These are phyloP conservation scores for Melanotus villosus DNA, from an alignment of 2,888 invertebrate species.

Conservation along the genomic window DNA sequence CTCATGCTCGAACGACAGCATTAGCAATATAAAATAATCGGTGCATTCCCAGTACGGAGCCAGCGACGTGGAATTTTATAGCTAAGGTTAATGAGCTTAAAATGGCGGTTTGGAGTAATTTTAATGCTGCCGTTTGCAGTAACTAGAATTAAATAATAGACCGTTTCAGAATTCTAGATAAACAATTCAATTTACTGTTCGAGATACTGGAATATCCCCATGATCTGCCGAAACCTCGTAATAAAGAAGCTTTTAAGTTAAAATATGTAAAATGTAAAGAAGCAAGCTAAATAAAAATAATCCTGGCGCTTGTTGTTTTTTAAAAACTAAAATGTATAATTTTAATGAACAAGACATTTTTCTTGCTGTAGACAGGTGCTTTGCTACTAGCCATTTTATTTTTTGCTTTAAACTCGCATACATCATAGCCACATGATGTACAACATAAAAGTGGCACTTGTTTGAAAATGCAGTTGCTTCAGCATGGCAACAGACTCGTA, in stretches of 20 bases:
- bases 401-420: not conserved
- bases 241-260: too few species aligned
- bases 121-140: slow-evolving; percentile 8
- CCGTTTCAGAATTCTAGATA: not conserved
- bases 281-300: too few species aligned
- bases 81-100: slow-evolving; percentile 42
- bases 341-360: too few species aligned
- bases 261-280: too few species aligned
- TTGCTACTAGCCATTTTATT: too few species aligned
- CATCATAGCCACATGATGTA: slow-evolving; percentile 4
- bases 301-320: too few species aligned
- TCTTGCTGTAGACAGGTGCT: too few species aligned
- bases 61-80: slow-evolving; percentile 35
- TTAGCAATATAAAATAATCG: slow-evolving; percentile 38
- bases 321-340: too few species aligned
- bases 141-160: not conserved
- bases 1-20: slow-evolving; percentile 23
- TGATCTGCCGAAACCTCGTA: not conserved
- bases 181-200: too few species aligned
- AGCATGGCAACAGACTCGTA: slow-evolving; percentile 51
- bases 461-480: slow-evolving; percentile 29
- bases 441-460: slow-evolving; percentile 18
- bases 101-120: slow-evolving; percentile 15
- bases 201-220: not conserved
- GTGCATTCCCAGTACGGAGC: slow-evolving; percentile 38